These are phyloP conservation scores for Avahi laniger DNA, from an alignment of 2,797 vertebrate species.

Conservation along the genomic window DNA sequence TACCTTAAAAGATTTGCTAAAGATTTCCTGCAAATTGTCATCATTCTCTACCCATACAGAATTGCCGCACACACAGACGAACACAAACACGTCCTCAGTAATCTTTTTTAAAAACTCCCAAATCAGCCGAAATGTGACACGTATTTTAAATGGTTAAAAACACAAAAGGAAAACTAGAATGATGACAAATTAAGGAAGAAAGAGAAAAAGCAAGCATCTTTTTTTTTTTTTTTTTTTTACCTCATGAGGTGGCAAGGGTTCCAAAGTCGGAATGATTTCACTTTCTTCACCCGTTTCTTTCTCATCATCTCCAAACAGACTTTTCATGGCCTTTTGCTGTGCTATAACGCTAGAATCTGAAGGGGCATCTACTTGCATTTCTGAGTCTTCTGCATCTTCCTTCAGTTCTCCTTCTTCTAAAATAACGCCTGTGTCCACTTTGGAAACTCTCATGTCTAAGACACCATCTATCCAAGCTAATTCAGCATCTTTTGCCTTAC, in stretches of 20 bases:
- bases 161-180: neutral
- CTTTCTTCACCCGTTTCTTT: constrained; percentile 95
- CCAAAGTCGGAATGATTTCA: constrained; percentile 96
- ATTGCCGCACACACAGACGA: neutral
- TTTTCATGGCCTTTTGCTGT: constrained; percentile 95
- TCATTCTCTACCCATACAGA: neutral
- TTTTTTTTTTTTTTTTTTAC: constrained; percentile 83
- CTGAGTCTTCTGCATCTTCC: constrained; percentile 91
- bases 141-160: neutral
- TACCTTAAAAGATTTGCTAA: neutral
- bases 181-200: neutral
- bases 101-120: neutral
- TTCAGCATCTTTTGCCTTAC: constrained; percentile 97
- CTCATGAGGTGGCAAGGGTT: constrained; percentile 93
- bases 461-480: constrained; percentile 98
- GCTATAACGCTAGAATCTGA: constrained; percentile 88
- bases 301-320: constrained; percentile 95
- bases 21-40: neutral
- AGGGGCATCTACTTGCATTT: constrained; percentile 90
- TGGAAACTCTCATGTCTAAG: constrained; percentile 97
- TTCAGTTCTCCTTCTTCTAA: constrained; percentile 92
- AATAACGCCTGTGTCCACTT: constrained; percentile 97
- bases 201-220: neutral
- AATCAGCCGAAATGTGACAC: neutral
- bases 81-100: neutral